These are phyloP conservation scores for Drosophila biarmipes DNA, from an alignment of 1,140 invertebrate species.

Conservation along the genomic window DNA sequence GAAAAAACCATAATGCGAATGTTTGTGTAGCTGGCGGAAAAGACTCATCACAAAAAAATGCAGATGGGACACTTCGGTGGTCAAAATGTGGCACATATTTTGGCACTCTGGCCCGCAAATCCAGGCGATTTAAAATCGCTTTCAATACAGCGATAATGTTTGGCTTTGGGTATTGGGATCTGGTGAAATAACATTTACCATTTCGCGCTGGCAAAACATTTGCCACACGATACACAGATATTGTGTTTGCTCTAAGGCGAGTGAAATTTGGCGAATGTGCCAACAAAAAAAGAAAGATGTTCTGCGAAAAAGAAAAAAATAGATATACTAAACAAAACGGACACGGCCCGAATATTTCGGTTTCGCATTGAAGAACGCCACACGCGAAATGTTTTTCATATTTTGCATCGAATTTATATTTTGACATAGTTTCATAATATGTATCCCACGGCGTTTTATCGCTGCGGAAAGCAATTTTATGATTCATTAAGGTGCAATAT, in stretches of 20 bases:
- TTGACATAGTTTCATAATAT: conserved; percentile 36
- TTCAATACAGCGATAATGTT: conserved; percentile 27
- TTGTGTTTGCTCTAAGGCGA: conserved; percentile 38
- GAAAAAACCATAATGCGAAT: conserved; percentile 38
- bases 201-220: conserved; percentile 29
- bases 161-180: conserved; percentile 35
- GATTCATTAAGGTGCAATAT: conserved; percentile 63
- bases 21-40: conserved; percentile 46
- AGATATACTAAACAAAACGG: conserved; percentile 52
- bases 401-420: conserved; percentile 49
- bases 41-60: conserved; percentile 63
- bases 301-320: conserved; percentile 3
- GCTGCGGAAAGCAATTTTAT: conserved; percentile 56
- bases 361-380: conserved; percentile 33
- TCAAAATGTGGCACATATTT: conserved; percentile 24
- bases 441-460: conserved; percentile 22
- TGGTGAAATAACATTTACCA: conserved; percentile 40
- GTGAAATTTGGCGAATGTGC: conserved; percentile 67
- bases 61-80: conserved; percentile 39
- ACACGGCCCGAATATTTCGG: conserved; percentile 33
- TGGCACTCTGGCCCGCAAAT: conserved; percentile 19
- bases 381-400: conserved; percentile 49
- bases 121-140: conserved; percentile 11
- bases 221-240: conserved; percentile 23
- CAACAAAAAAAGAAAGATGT: conserved; percentile 33